phyloP scores from a whole-genome alignment of 30 jellyfish, hydroid and myxozoan genomes.

The Mastigias papua region DNA sequence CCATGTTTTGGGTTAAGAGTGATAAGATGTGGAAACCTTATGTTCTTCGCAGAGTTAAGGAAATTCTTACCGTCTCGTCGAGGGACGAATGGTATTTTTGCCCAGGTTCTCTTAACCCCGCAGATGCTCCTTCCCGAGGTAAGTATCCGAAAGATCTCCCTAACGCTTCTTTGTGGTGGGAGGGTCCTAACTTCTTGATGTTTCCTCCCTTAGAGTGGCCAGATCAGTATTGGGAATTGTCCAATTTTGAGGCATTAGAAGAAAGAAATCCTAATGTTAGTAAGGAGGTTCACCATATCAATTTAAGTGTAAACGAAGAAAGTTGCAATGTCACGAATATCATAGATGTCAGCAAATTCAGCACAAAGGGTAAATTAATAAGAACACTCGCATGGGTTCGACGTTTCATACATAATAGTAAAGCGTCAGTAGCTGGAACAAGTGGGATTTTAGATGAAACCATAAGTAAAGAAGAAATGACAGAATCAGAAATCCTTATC shows the following conservation, averaged over 20 bases:
- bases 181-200: constrained; percentile 33
- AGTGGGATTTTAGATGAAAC: background rate
- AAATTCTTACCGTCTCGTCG: constrained; percentile 4
- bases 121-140: no score
- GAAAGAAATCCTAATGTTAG: no score
- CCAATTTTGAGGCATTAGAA: no score
- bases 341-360: no score
- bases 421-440: background rate
- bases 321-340: no score
- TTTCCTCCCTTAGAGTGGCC: constrained; percentile 21
- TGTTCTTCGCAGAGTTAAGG: constrained; percentile 21
- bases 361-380: no score
- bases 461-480: constrained; percentile 12
- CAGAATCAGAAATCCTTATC: constrained; percentile 15
- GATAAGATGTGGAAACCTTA: constrained; percentile 10
- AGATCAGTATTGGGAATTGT: constrained; percentile 1
- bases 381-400: constrained; percentile 33
- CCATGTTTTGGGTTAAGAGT: constrained; percentile 44
- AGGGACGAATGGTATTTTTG: constrained; percentile 31
- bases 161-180: constrained; percentile 31
- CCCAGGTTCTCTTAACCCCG: constrained; percentile 48
- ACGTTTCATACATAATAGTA: constrained; percentile 6
- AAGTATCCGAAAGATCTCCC: no score
- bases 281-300: no score
- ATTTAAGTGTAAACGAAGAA: no score